A percentile compares a stretch with the other conserved stretches of the same genome.
Conservation (phyloP, 2,113 vertebrate genomes). For the Ammodytes marinus region DNA sequence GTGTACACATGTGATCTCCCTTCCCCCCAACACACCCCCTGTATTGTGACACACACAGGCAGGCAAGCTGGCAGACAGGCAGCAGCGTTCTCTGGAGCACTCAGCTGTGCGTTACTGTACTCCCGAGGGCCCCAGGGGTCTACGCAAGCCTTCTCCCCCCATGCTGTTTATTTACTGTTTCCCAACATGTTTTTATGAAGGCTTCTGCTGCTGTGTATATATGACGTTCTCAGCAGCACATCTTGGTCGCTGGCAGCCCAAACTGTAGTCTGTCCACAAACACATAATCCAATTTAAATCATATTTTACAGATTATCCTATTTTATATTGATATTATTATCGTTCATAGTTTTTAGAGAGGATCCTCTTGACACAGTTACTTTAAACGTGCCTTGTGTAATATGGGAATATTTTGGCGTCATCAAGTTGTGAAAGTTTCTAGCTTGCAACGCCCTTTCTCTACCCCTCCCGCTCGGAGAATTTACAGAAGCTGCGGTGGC, state of each 20-base stretch:
- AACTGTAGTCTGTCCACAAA: conserved; percentile 8
- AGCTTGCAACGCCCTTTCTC: no score
- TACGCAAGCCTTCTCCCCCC: conserved; percentile 17
- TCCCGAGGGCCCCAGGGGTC: conserved; percentile 33
- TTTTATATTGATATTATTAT: no score
- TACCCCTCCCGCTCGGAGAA: no score
- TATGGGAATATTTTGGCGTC: no score
- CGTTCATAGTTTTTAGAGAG: no score
- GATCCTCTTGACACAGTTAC: no score
- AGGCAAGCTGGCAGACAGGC: conserved; percentile 43
- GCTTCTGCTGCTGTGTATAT: background rate
- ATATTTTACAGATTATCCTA: background rate
- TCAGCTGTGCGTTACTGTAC: conserved; percentile 68
- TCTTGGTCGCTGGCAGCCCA: conserved; percentile 14
- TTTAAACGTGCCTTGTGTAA: no score
- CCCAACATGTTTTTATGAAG: conserved; percentile 36
- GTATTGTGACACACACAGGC: conserved; percentile 46
- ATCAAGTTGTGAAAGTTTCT: no score
- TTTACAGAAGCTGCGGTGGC: no score
- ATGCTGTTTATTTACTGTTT: conserved; percentile 54
- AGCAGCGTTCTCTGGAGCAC: conserved; percentile 46
- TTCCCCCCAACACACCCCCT: conserved; percentile 27
- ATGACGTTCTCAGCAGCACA: conserved; percentile 25
- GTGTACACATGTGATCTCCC: conserved; percentile 39
- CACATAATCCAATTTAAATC: background rate